Base-by-base conservation (phyloP, 1,140 invertebrate species). In the Pseudomyrmex pallidus region DNA sequence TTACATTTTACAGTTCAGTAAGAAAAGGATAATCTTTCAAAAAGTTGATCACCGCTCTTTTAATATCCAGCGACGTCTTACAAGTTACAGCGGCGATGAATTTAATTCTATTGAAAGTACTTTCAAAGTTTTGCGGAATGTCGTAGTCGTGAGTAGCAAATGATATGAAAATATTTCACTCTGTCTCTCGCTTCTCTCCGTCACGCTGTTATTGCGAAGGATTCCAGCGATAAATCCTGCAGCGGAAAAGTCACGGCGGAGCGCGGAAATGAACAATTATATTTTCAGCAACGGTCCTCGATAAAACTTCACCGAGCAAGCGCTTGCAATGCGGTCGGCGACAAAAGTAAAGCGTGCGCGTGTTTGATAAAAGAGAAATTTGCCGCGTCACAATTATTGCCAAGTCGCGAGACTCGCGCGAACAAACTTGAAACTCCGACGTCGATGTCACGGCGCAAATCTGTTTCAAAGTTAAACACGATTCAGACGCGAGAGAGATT, bases 111-210 rank as follows among this genome's bases (percentile, higher is more conserved):
- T 46, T 46, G 15, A 68, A 68, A 68, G 52, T 57, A 68, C 13
- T 68, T 68, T 68, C 35, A 66, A 68, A 78, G 63, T 78, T 78
- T 78, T 68, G 52, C 74, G 64, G 15, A 68, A 78, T 57, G 64
- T 68, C 52, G 15, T 68, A 57, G 20, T 10, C 63, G 13, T 54
- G 17, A 25, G 63, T 13, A 78, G 52, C 52, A 78, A 78, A 68
- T 78, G 64, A 78, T 78, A 78, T 78, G 64, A 68, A 78, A 78
- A 78, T 78, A 68, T 70, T 78, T 78, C 35, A 78, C 54, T 68
- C 35, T 78, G 64, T 78, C 64, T 70, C 35, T 48, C 20, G 20
- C 17, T 68, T 15, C 10, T 15, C 10, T 70, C 15, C 15, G 52
- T 70, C 52, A 78, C 35, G 35, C 52, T 48, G 52, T 78, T 78